phyloP scores from a whole-genome alignment of 2,113 vertebrate species.

The Antechinus flavipes region DNA sequence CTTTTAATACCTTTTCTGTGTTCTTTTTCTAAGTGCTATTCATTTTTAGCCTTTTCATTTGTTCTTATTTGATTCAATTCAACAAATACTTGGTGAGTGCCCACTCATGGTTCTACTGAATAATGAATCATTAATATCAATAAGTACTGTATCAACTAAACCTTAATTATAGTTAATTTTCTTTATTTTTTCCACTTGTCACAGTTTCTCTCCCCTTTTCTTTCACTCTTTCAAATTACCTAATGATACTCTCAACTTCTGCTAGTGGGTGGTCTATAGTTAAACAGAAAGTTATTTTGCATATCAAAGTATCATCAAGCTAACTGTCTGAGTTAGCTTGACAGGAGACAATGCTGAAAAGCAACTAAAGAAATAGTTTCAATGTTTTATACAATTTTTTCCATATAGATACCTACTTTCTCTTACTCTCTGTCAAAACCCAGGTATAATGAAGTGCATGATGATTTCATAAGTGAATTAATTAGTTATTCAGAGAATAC shows the following conservation, averaged over 20 bases:
- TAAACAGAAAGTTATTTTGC: slow-evolving; percentile 75
- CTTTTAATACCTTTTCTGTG: not conserved
- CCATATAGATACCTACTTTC: slow-evolving; percentile 24
- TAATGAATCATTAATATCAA: not conserved
- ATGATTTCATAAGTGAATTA: slow-evolving; percentile 31
- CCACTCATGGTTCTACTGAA: not conserved
- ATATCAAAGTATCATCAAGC: slow-evolving; percentile 68
- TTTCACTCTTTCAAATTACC: slow-evolving; percentile 61
- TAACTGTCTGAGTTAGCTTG: slow-evolving; percentile 69
- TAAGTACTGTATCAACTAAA: not conserved
- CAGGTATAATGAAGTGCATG: slow-evolving; percentile 47
- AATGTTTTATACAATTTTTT: slow-evolving; percentile 42
- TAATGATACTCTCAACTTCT: slow-evolving; percentile 67
- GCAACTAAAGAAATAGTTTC: slow-evolving; percentile 39
- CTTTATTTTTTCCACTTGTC: not conserved
- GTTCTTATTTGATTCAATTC: not conserved
- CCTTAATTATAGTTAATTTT: not conserved
- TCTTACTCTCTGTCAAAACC: slow-evolving; percentile 38
- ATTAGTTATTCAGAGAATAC: slow-evolving; percentile 24
- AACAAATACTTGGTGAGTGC: not conserved
- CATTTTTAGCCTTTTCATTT: not conserved
- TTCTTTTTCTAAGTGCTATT: not conserved
- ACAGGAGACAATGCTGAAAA: not conserved
- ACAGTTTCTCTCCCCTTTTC: not conserved
- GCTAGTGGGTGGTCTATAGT: slow-evolving; percentile 68